A percentile compares a stretch with the other conserved stretches of the same genome.
Conservation (phyloP, 2,797 vertebrate species). For the Poeciliopsis presidionis region DNA sequence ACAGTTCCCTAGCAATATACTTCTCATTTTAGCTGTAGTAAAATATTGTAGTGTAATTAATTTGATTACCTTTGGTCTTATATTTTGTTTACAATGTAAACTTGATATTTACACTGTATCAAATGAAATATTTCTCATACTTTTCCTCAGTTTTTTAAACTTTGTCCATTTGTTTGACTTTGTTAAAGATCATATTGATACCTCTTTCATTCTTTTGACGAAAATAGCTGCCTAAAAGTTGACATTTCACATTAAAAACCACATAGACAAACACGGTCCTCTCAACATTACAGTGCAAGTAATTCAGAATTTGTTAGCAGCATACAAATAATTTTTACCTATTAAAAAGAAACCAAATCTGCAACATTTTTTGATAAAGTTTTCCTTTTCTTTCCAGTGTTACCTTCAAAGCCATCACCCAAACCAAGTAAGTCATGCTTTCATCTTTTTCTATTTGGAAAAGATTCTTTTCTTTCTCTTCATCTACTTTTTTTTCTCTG, state of each 20-base stretch:
- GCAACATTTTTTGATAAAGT: not conserved
- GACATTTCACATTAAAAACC: not conserved
- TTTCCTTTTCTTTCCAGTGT: conserved; percentile 20
- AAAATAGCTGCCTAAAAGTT: not conserved
- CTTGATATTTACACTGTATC: not conserved
- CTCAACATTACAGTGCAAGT: not conserved
- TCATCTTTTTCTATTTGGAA: not conserved
- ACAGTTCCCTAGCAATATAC: not conserved
- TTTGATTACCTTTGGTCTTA: not conserved
- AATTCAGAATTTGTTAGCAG: not conserved
- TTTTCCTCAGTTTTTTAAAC: not conserved
- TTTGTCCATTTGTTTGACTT: not conserved
- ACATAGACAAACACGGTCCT: not conserved
- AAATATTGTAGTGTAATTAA: not conserved
- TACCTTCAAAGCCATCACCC: fast-evolving
- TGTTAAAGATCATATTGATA: not conserved
- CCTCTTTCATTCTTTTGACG: not conserved
- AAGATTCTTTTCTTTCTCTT: not conserved
- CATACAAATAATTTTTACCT: not conserved
- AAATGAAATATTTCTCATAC: not conserved
- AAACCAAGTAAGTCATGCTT: conserved; percentile 25
- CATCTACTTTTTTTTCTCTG: not conserved
- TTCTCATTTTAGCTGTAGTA: not conserved
- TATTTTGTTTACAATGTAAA: not conserved
- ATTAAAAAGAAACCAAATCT: not conserved